A percentile compares a stretch with the other conserved stretches of the same genome.
Evolutionary conservation across 2,797 vertebrate species (phyloP).

Genomic region (Malurus leucopterus): DNA sequence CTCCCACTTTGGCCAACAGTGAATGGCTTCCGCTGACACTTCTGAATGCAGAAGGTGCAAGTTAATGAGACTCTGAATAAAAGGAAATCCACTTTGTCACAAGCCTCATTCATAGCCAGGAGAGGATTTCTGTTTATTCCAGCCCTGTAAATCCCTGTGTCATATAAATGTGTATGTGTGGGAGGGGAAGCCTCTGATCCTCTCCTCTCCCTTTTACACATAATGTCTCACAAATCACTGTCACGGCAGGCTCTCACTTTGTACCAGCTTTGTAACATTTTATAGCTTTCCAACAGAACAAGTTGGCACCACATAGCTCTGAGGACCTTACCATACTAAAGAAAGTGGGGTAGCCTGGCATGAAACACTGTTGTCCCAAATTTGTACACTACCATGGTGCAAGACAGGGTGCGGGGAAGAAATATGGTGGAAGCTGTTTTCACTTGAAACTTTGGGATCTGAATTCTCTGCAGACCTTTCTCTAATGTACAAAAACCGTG

Average conservation of each 20-base stretch:
- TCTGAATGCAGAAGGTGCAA: slow-evolving; percentile 46
- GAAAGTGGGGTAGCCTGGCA: neutral
- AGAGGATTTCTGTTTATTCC: slow-evolving; percentile 29
- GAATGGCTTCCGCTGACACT: slow-evolving; percentile 50
- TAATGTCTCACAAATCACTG: neutral
- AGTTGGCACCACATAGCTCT: neutral
- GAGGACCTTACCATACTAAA: neutral
- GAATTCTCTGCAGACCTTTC: neutral
- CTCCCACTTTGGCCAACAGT: slow-evolving; percentile 33
- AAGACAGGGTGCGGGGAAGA: neutral
- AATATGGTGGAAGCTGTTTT: neutral
- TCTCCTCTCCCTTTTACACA: neutral
- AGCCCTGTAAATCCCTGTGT: neutral
- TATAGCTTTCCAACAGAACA: slow-evolving; percentile 19
- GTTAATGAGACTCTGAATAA: slow-evolving; percentile 32
- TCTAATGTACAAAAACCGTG: rapidly evolving
- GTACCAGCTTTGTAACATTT: neutral
- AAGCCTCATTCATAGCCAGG: slow-evolving; percentile 29
- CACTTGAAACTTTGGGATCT: neutral
- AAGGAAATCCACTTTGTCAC: slow-evolving; percentile 27
- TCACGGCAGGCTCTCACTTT: neutral
- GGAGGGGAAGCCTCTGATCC: slow-evolving; percentile 6
- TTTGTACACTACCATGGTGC: neutral
- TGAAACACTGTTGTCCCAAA: neutral
- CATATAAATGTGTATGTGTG: slow-evolving; percentile 1